Base-by-base conservation (phyloP, 2,113 vertebrate species). In the Agapornis roseicollis region DNA sequence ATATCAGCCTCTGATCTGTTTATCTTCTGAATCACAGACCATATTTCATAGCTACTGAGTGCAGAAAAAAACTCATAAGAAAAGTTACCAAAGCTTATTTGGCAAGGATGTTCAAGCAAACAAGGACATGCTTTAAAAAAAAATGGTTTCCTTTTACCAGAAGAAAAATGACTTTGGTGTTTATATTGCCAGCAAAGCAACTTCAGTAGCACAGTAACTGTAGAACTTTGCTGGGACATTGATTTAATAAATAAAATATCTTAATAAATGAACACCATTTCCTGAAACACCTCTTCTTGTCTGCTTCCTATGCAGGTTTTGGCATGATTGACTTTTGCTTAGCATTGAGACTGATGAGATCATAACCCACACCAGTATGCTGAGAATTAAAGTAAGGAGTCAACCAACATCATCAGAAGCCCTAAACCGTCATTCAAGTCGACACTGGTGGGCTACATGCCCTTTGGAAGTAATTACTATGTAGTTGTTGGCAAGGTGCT, bases 271-370 rank as follows among this genome's bases (percentile, higher is more conserved):
- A 63, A 92, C 31, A 70, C 24, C 27, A 49, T 79, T 90, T 97
- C 83, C 85, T 44, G 29, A 81, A 96, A 93, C 83, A 96, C 80
- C 61, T 94, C 86, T 18, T 90, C 80, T 93, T 87, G 42, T 73
- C 91, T 94, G 88, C 83, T 92, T 88, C 73, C 35, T 50, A 64
- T 81, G 55, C 35, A 89, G 52, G 25, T 91, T 80, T 72, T 66
- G 87, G 79, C 49, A 65, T 76, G 68, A 88, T 24, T 63, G 73
- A 93, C 37, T 94, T 68, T 70, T 74, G n/a, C 37, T 91, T 80
- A 89, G 31, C 61, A 35, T 46, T 66, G 46, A 93, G 65, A 89
- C 37, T 66, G 53, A 84, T 92, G 65, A 94, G 69, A 88, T 91
- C 85, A 89, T 22, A 95, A 58, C n/a, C 53, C 46, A 88, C 91